These are phyloP conservation scores for Takifugu ocellatus DNA, from an alignment of 2,797 vertebrate genomes.

Conservation along the genomic window DNA sequence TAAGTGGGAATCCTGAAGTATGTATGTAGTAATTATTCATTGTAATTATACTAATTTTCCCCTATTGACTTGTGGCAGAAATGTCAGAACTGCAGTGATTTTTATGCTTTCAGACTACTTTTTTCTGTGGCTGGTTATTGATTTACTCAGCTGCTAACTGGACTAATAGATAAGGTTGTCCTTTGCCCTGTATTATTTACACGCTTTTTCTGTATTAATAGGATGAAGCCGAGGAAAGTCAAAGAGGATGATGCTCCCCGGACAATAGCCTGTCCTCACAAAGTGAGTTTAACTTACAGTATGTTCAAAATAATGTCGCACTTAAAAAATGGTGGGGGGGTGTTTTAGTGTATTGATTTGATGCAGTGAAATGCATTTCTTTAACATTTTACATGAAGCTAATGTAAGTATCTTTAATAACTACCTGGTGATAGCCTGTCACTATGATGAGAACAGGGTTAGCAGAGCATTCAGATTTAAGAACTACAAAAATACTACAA, in stretches of 20 bases:
- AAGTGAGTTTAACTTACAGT: slow-evolving; percentile 81
- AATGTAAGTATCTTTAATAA: slow-evolving; percentile 7
- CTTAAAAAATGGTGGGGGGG: slow-evolving; percentile 15
- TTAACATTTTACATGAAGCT: slow-evolving; percentile 9
- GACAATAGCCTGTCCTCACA: slow-evolving; percentile 99
- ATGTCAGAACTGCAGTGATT: too few relatives aligned
- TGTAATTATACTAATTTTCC: not conserved
- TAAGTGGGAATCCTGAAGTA: not conserved
- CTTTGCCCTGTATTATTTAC: slow-evolving; percentile 8
- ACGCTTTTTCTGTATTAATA: slow-evolving; percentile 42
- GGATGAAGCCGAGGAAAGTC: slow-evolving; percentile 99
- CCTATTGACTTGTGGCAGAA: not conserved
- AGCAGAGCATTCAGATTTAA: slow-evolving; percentile 1
- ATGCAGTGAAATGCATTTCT: slow-evolving; percentile 13
- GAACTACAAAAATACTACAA: not conserved
- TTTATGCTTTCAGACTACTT: not conserved
- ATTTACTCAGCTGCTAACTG: slow-evolving; percentile 7
- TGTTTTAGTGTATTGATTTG: slow-evolving; percentile 27
- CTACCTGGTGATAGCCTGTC: not conserved
- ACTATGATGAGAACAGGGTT: slow-evolving; percentile 8
- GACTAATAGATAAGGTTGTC: not conserved
- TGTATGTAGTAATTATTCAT: not conserved
- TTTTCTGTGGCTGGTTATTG: slow-evolving; percentile 9
- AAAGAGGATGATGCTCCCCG: slow-evolving; percentile 98
- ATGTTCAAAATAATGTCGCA: not conserved